phyloP scores from a whole-genome alignment of 1,140 invertebrate genomes.

The Neotoxoptera formosana region DNA sequence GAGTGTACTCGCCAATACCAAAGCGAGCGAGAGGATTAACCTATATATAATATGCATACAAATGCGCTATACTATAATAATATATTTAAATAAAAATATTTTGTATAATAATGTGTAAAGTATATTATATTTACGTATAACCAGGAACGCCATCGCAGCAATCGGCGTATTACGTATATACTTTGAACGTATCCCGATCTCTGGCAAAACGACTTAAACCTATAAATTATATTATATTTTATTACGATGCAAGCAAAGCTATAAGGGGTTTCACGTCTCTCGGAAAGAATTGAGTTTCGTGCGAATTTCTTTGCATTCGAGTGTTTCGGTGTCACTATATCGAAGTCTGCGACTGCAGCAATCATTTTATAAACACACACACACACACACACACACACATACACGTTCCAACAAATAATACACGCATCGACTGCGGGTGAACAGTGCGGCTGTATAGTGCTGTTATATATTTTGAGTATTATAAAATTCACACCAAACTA shows the following conservation, averaged over 20 bases:
- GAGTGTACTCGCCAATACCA: background rate
- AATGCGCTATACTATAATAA: background rate
- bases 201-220: background rate
- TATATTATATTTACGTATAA: background rate
- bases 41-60: background rate
- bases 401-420: background rate
- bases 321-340: background rate
- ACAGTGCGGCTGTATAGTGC: background rate
- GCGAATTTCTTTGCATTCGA: background rate
- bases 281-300: background rate
- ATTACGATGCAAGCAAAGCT: background rate
- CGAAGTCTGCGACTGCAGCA: background rate
- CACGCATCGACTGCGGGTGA: background rate
- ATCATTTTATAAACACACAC: background rate
- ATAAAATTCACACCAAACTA: slow-evolving; percentile 1
- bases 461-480: background rate
- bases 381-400: too few relatives aligned
- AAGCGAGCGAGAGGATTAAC: background rate
- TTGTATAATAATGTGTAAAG: background rate
- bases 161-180: too few relatives aligned
- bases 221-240: background rate
- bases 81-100: background rate
- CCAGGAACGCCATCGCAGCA: background rate
- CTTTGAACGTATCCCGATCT: background rate
- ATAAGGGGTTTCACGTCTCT: background rate